Percentiles rank a stretch among this genome's conserved stretches.
phyloP scores from a whole-genome alignment of 2,888 invertebrate species.

The Nemotelus nigrinus region DNA sequence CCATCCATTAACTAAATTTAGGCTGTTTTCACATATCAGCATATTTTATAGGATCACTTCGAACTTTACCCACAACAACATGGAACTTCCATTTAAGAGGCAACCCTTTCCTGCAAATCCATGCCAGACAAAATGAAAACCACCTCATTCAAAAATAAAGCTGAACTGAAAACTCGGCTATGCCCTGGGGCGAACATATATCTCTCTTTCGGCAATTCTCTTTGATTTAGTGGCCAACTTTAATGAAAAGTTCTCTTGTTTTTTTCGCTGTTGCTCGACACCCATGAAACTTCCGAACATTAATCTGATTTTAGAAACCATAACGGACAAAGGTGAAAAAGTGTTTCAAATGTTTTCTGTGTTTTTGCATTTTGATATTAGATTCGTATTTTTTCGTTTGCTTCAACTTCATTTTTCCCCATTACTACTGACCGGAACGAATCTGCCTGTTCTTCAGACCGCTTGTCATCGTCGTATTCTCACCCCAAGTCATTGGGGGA shows the following conservation, averaged over 20 bases:
- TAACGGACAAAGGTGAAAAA: neutral
- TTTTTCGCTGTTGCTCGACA: neutral
- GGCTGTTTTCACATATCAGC: no score
- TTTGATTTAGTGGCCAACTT: slow-evolving; percentile 23
- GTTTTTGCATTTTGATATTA: neutral
- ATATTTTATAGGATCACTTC: neutral
- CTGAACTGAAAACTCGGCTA: no score
- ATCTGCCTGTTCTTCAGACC: neutral
- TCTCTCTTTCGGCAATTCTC: neutral
- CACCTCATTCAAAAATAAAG: no score
- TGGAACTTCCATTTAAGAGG: neutral
- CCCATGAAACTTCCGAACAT: neutral
- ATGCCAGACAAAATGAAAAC: no score
- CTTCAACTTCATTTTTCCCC: neutral
- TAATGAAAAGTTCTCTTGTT: neutral
- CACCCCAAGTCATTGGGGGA: neutral
- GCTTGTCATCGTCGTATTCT: neutral
- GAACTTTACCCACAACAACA: neutral
- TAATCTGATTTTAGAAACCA: slow-evolving; percentile 1
- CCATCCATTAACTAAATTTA: no score
- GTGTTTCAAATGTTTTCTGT: neutral
- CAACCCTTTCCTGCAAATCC: neutral
- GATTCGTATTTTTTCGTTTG: neutral
- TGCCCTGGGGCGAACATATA: no score
- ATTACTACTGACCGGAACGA: neutral